Conservation (phyloP, 2,888 invertebrate species). For the Synanthedon andrenaeformis region DNA sequence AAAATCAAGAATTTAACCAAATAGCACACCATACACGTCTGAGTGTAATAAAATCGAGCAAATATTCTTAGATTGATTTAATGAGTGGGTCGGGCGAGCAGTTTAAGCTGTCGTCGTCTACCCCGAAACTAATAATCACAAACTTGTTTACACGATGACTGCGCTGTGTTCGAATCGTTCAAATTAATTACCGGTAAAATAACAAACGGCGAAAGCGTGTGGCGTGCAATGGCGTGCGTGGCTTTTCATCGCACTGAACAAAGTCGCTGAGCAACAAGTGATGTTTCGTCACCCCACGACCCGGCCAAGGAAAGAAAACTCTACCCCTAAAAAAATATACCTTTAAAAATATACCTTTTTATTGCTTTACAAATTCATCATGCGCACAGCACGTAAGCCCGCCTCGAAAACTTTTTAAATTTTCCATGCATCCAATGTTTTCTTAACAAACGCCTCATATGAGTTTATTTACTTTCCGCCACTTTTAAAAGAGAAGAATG, state of each 20-base stretch:
- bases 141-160: not conserved
- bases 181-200: constrained; percentile 43
- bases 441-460: constrained; percentile 38
- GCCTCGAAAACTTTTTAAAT: not conserved
- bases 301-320: constrained; percentile 28
- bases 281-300: constrained; percentile 33
- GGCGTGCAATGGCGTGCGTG: constrained; percentile 58
- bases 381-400: not conserved
- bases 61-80: too few relatives aligned
- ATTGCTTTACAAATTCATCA: not conserved
- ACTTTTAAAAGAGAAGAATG: constrained; percentile 58
- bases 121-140: not conserved
- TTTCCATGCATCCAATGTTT: not conserved
- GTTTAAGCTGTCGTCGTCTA: not conserved
- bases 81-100: not conserved
- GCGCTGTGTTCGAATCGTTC: constrained; percentile 12
- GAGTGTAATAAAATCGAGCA: too few relatives aligned
- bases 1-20: too few relatives aligned
- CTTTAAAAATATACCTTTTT: not conserved
- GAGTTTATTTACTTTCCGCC: constrained; percentile 66
- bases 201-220: constrained; percentile 33
- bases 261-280: constrained; percentile 64
- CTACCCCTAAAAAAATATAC: constrained; percentile 17
- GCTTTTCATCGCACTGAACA: constrained; percentile 56
- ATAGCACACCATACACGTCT: too few relatives aligned